phyloP scores from a whole-genome alignment of 2,888 invertebrate genomes.

The Coleophora flavipennella region DNA sequence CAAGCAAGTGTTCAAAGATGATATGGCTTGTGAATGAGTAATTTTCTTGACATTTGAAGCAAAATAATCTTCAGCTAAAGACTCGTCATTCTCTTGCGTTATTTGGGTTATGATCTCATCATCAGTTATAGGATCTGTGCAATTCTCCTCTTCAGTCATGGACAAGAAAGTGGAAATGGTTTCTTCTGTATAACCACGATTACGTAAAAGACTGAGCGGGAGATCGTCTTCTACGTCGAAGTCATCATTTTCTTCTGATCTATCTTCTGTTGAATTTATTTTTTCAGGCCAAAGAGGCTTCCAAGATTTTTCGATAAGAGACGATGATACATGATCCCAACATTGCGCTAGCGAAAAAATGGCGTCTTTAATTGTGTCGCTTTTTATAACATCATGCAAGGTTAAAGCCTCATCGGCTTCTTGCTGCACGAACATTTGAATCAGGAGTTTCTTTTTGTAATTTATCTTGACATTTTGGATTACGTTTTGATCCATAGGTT shows the following conservation, averaged over 20 bases:
- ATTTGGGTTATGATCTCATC: slow-evolving; percentile 12
- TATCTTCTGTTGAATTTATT: slow-evolving; percentile 12
- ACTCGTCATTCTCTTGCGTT: slow-evolving; percentile 11
- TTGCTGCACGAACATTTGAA: slow-evolving; percentile 1
- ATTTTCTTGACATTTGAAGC: slow-evolving; percentile 9
- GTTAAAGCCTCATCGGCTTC: slow-evolving; percentile 1
- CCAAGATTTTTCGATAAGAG: slow-evolving; percentile 8
- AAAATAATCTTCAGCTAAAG: slow-evolving; percentile 5
- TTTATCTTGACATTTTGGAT: slow-evolving; percentile 9
- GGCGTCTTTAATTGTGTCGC: slow-evolving; percentile 10
- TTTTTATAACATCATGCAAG: no score
- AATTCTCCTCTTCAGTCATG: slow-evolving; percentile 10
- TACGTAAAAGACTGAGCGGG: slow-evolving; percentile 10
- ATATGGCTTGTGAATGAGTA: no score
- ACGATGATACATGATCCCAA: slow-evolving; percentile 6
- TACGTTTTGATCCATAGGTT: no score
- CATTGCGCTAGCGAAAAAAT: slow-evolving; percentile 11
- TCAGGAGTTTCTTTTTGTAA: slow-evolving; percentile 11
- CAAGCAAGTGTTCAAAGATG: no score
- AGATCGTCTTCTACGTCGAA: slow-evolving; percentile 9
- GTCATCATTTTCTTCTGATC: slow-evolving; percentile 8
- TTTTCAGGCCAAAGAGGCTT: slow-evolving; percentile 11
- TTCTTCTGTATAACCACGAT: slow-evolving; percentile 10
- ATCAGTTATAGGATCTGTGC: no score
- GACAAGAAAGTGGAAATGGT: slow-evolving; percentile 8